Conservation (phyloP, 2,113 vertebrate species). For the Plestiodon gilberti region DNA sequence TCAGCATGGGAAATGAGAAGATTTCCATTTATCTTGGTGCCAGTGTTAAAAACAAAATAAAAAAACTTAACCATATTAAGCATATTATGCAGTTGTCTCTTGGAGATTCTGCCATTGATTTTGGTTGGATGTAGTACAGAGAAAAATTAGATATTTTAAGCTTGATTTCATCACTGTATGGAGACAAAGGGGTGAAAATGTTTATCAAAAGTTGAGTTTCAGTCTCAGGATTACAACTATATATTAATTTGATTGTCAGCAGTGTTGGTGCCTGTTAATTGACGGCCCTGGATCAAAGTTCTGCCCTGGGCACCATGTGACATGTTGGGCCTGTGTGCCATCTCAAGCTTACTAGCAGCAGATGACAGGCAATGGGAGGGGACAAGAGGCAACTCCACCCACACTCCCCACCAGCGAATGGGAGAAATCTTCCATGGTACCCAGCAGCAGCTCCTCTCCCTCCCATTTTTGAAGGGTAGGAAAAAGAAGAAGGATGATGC, state of each 20-base stretch:
- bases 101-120: neutral
- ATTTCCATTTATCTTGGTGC: slow-evolving; percentile 47
- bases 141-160: neutral
- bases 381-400: no score
- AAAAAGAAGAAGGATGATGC: no score
- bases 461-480: no score
- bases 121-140: neutral
- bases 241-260: neutral
- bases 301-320: no score
- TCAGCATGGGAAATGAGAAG: slow-evolving; percentile 36
- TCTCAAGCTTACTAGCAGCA: no score
- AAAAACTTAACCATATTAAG: slow-evolving; percentile 39
- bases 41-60: neutral
- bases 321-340: no score
- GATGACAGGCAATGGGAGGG: no score
- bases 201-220: fast-evolving
- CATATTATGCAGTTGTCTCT: neutral
- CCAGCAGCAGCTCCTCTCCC: no score
- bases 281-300: no score
- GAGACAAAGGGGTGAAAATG: fast-evolving
- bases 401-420: no score
- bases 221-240: neutral
- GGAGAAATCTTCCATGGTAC: no score
- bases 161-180: neutral
- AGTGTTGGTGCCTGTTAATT: no score